Base-by-base conservation (phyloP, 2,888 invertebrate genomes). In the Matsumyia berberina region DNA sequence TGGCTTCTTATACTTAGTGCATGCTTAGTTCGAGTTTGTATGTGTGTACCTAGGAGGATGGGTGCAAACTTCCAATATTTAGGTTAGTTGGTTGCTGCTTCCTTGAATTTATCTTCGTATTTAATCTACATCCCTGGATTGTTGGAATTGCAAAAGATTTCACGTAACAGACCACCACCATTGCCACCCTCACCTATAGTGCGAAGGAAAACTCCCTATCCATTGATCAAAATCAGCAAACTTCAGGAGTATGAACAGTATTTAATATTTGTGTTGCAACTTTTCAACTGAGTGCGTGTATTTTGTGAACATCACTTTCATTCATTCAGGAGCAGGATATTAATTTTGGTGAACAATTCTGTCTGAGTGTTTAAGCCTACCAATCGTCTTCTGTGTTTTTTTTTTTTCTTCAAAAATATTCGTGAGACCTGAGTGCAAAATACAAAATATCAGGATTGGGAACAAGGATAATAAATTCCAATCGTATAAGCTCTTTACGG, bases 11-110 rank as follows among this genome's bases (percentile, higher is more conserved):
- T 53, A 53, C 51, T 51, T 31, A 37, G 51, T 62, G 64, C 17
- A 64, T 70, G 64, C 39, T 58, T 37, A 60, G 44, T 7, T n/a
- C 19, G 31, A 60, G 19, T 55, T 33, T 76, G 2, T 51, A n/a
- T 66, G 19, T 57, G 15, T 35, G 5, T 73, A 15, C 46, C 7
- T 49, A 55, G 19, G 76, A 53, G 76, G 57, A 69, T 72, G 81
- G 77, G 35, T 77, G 42, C n/a, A 70, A 74, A 70, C 46, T 80
- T 80, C 51, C 70, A 76, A 70, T 76, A 85, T 70, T 85, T 85
- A 46, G 85, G 69, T 79, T 70, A 64, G 78, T 49, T 73, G 49
- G 72, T 57, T 67, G 49, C 17, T 53, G 57, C 67, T 44, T 55
- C 35, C 12, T 57, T 35, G 60, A 42, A 31, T 70, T 66, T 72